phyloP scores from a whole-genome alignment of 1,140 invertebrate species.

The Bathynomus jamesi region DNA sequence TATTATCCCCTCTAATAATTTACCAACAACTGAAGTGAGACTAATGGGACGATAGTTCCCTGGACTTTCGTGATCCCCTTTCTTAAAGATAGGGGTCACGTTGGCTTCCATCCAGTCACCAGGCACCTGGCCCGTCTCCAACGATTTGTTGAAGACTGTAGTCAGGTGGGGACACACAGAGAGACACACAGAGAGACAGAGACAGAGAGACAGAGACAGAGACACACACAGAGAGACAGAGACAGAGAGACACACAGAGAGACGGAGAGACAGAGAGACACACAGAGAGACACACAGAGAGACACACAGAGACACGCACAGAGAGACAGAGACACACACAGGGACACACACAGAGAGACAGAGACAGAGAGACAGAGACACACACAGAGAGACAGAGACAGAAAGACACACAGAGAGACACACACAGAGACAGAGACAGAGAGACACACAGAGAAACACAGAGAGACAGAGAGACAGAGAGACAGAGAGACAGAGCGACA shows the following conservation, averaged over 20 bases:
- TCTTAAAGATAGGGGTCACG: too few species aligned
- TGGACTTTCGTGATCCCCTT: too few species aligned
- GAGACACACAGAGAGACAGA: not conserved
- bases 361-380: not conserved
- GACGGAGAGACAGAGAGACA: not conserved
- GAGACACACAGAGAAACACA: not conserved
- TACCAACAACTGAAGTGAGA: too few species aligned
- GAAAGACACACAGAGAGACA: not conserved
- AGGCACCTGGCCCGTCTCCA: too few species aligned
- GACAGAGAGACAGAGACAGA: not conserved
- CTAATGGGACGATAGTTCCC: too few species aligned
- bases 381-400: not conserved
- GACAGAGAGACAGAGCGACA: not conserved
- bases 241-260: not conserved
- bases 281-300: not conserved
- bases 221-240: not conserved
- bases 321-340: not conserved
- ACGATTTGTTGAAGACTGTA: too few species aligned
- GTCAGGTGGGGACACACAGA: not conserved
- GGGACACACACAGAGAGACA: not conserved
- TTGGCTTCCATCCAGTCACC: too few species aligned
- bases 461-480: not conserved
- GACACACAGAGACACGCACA: not conserved
- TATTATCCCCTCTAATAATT: too few species aligned
- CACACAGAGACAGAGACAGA: not conserved